A percentile compares a stretch with the other conserved stretches of the same genome.
phyloP scores from a whole-genome alignment of 2,888 invertebrate genomes.

The Eilema sororculum region DNA sequence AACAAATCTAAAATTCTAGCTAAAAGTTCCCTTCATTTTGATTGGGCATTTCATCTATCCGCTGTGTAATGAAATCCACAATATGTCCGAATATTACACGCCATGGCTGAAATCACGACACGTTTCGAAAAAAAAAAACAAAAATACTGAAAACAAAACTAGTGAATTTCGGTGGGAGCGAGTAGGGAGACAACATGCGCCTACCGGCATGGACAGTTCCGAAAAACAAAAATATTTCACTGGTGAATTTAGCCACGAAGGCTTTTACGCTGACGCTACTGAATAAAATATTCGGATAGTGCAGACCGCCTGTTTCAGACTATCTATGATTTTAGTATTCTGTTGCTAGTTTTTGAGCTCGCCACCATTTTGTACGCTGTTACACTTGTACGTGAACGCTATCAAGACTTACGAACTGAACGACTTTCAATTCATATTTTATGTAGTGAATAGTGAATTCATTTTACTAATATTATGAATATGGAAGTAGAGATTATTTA shows the following conservation, averaged over 20 bases:
- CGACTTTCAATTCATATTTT: not conserved
- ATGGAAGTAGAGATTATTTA: not conserved
- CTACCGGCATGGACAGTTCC: conserved; percentile 51
- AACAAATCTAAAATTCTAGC: not conserved
- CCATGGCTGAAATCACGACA: conserved; percentile 49
- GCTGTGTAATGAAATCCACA: conserved; percentile 47
- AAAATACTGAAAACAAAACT: conserved; percentile 51
- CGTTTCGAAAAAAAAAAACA: conserved; percentile 41
- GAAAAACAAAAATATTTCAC: conserved; percentile 55
- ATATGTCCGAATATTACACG: conserved; percentile 53
- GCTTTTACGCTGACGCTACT: conserved; percentile 59
- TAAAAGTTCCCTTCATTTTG: conserved; percentile 17
- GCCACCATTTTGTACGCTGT: conserved; percentile 44
- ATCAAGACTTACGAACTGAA: not conserved
- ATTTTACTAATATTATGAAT: not conserved
- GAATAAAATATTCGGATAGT: conserved; percentile 68
- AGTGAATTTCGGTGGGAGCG: conserved; percentile 52
- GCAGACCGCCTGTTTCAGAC: conserved; percentile 47
- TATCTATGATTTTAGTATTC: conserved; percentile 54
- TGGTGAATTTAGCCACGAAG: conserved; percentile 52
- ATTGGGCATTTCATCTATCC: conserved; percentile 30
- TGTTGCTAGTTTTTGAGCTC: conserved; percentile 37
- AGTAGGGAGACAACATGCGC: conserved; percentile 60
- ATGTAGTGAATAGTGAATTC: not conserved
- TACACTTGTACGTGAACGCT: conserved; percentile 26